phyloP scores from a whole-genome alignment of 2,888 invertebrate genomes.

The Phlogophora meticulosa region DNA sequence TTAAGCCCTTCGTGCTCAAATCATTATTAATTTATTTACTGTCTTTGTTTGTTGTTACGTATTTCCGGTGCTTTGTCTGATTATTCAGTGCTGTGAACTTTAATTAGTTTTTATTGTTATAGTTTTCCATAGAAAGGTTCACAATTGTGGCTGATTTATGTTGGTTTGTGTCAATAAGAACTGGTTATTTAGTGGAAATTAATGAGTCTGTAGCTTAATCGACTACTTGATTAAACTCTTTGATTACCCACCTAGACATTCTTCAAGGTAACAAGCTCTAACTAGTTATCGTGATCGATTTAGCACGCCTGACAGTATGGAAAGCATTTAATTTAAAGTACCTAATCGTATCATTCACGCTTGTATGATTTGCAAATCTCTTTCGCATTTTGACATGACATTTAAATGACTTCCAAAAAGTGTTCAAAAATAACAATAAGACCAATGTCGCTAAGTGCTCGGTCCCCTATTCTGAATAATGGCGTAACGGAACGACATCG shows the following conservation, averaged over 20 bases:
- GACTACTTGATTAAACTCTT: conserved; percentile 16
- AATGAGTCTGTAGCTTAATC: conserved; percentile 4
- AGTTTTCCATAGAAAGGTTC: not conserved
- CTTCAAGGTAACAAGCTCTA: conserved; percentile 4
- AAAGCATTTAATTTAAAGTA: conserved; percentile 47
- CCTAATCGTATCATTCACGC: conserved; percentile 33
- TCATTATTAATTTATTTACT: conserved; percentile 71
- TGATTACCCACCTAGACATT: conserved; percentile 8
- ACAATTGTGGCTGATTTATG: not conserved
- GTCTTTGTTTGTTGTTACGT: conserved; percentile 70
- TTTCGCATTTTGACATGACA: conserved; percentile 70
- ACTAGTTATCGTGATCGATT: conserved; percentile 6
- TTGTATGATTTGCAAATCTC: conserved; percentile 38
- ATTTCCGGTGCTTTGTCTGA: conserved; percentile 66
- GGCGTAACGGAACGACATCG: conserved; percentile 75
- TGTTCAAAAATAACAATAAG: conserved; percentile 81
- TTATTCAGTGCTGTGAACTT: conserved; percentile 47
- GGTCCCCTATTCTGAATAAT: conserved; percentile 76
- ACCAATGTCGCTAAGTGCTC: conserved; percentile 73
- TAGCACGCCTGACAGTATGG: conserved; percentile 16
- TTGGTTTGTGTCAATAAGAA: conserved; percentile 3
- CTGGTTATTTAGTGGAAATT: conserved; percentile 9
- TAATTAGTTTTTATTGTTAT: conserved; percentile 17
- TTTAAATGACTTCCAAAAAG: conserved; percentile 82
- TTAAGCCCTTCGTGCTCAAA: conserved; percentile 76